Percentiles rank a stretch among this genome's conserved stretches.
phyloP scores from a whole-genome alignment of 35 echinoderm and acorn worm genomes.

The Apostichopus japonicus region DNA sequence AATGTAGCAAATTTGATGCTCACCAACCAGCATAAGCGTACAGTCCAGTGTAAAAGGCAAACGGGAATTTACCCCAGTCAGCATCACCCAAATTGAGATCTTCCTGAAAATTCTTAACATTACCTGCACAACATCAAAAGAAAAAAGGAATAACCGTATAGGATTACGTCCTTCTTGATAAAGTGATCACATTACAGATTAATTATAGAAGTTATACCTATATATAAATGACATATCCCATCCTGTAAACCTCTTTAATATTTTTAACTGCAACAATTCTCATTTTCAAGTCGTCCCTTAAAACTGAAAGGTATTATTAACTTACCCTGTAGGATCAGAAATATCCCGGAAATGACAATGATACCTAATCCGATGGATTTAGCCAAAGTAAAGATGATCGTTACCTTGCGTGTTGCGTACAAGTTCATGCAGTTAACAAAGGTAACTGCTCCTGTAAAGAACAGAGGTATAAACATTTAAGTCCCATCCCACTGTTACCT shows the following conservation, averaged over 20 bases:
- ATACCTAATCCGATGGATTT: neutral
- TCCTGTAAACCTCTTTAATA: no score
- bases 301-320: neutral
- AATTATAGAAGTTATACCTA: no score
- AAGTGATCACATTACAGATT: no score
- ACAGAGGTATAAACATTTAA: no score
- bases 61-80: slow-evolving; percentile 7
- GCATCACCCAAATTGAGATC: neutral
- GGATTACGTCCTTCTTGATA: no score
- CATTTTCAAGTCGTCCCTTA: no score
- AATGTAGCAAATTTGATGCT: neutral
- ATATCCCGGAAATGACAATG: neutral
- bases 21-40: slow-evolving; percentile 17
- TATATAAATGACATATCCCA: no score
- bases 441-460: no score
- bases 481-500: no score
- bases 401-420: neutral
- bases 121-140: neutral
- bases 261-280: no score
- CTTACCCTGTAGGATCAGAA: neutral
- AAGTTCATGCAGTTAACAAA: neutral
- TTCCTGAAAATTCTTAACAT: neutral
- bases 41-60: slow-evolving; percentile 32
- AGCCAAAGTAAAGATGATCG: neutral
- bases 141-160: no score